phyloP scores from a whole-genome alignment of 2,888 invertebrate species.

The Netelia inedita region DNA sequence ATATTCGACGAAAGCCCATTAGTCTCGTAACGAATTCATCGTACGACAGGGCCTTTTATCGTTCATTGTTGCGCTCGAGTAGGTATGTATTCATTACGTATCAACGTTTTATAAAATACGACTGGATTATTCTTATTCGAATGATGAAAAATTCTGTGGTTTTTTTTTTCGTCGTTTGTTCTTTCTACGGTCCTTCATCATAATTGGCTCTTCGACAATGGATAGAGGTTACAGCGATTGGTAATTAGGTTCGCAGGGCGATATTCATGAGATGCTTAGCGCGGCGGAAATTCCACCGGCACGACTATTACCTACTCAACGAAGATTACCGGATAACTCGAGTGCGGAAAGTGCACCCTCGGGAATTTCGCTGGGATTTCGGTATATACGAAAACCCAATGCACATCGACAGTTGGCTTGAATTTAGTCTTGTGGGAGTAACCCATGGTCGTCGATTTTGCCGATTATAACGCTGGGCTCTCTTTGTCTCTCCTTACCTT shows the following conservation, averaged over 20 bases:
- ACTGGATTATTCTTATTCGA: not conserved
- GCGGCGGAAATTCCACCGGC: slow-evolving; percentile 46
- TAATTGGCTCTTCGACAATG: slow-evolving; percentile 42
- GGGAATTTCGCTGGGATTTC: slow-evolving; percentile 37
- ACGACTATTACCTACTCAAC: slow-evolving; percentile 36
- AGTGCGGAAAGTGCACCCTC: slow-evolving; percentile 38
- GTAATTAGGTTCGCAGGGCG: slow-evolving; percentile 47
- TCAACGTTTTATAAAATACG: not conserved
- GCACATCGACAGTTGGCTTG: slow-evolving; percentile 11
- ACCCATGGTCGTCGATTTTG: not conserved
- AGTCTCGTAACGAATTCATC: not conserved
- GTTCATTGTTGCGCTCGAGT: not conserved
- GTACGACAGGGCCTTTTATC: not conserved
- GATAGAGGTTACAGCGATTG: slow-evolving; percentile 33
- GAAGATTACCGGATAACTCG: slow-evolving; percentile 47
- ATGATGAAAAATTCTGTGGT: not conserved
- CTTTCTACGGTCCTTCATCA: not conserved
- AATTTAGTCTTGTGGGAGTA: slow-evolving; percentile 6
- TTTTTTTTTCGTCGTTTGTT: not conserved
- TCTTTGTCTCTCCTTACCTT: not conserved
- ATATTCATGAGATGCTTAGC: slow-evolving; percentile 51
- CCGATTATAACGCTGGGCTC: not conserved
- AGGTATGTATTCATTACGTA: not conserved
- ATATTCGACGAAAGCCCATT: not conserved
- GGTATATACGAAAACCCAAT: slow-evolving; percentile 22